These are phyloP conservation scores for Palythoa grandiflora DNA, from an alignment of 92 coral and sea anemone species.

Conservation along the genomic window DNA sequence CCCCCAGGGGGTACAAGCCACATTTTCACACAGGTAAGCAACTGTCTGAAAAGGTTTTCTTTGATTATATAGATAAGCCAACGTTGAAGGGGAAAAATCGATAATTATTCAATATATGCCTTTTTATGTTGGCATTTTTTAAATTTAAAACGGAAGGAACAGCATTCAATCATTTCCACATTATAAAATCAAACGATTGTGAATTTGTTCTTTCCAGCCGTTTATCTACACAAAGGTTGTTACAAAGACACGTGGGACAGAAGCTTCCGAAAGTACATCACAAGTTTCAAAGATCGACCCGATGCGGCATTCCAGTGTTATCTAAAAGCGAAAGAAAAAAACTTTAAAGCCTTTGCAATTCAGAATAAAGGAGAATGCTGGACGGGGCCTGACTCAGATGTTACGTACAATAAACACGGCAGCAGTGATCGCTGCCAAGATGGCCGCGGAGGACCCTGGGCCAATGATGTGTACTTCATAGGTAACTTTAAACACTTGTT, in stretches of 20 bases:
- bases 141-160: too few relatives aligned
- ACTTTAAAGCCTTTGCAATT: conserved; percentile 18
- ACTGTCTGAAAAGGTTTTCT: too few relatives aligned
- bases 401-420: conserved; percentile 49
- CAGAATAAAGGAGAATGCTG: conserved; percentile 54
- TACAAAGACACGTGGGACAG: conserved; percentile 23
- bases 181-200: too few relatives aligned
- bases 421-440: conserved; percentile 28
- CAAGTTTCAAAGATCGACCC: conserved; percentile 18
- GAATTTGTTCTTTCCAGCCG: neutral
- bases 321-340: conserved; percentile 26
- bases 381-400: conserved; percentile 38
- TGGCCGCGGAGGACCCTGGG: conserved; percentile 18
- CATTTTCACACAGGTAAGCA: too few relatives aligned
- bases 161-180: too few relatives aligned
- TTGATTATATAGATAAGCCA: too few relatives aligned
- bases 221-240: conserved; percentile 25
- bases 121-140: too few relatives aligned
- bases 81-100: too few relatives aligned
- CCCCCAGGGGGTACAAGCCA: too few relatives aligned
- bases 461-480: conserved; percentile 11
- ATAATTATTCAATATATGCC: too few relatives aligned
- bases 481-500: neutral
- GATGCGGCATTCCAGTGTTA: conserved; percentile 36
- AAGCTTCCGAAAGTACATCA: conserved; percentile 25